Evolutionary conservation across 1,140 invertebrate genomes (phyloP).

Genomic region (Frieseomelitta varia): DNA sequence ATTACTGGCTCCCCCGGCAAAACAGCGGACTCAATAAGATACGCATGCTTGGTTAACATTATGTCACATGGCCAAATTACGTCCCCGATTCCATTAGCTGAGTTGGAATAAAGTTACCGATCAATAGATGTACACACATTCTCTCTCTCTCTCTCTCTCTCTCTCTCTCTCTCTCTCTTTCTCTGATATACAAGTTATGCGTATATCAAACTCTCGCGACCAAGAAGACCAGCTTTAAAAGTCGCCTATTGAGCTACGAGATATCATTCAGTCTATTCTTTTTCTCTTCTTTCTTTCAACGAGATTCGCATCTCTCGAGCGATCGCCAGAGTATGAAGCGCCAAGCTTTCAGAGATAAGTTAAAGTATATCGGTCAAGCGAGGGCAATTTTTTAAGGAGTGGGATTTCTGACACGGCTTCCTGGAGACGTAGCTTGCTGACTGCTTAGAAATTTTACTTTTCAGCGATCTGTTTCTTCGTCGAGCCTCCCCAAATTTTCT

Average conservation of each 20-base stretch:
- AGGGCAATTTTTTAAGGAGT: background rate
- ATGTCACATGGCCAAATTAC: slow-evolving; percentile 70
- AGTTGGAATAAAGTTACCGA: slow-evolving; percentile 73
- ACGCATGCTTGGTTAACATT: slow-evolving; percentile 70
- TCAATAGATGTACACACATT: slow-evolving; percentile 50
- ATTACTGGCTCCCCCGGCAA: slow-evolving; percentile 66
- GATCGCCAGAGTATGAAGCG: background rate
- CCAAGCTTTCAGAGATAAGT: background rate
- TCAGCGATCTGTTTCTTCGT: background rate
- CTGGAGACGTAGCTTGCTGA: no score
- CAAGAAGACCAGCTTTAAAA: slow-evolving; percentile 42
- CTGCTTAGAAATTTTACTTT: no score
- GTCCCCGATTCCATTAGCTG: slow-evolving; percentile 68
- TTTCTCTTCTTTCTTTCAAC: background rate
- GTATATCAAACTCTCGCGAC: slow-evolving; percentile 37
- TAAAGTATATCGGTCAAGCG: background rate
- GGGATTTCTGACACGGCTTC: background rate
- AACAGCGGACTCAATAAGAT: slow-evolving; percentile 58
- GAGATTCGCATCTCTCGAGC: background rate
- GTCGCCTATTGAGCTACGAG: slow-evolving; percentile 17
- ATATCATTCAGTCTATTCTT: background rate
- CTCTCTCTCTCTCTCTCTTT: background rate
- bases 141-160: background rate
- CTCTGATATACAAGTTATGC: slow-evolving; percentile 15
- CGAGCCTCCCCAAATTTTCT: background rate